phyloP scores from a whole-genome alignment of 2,888 invertebrate species.

The Latrodectus hesperus region DNA sequence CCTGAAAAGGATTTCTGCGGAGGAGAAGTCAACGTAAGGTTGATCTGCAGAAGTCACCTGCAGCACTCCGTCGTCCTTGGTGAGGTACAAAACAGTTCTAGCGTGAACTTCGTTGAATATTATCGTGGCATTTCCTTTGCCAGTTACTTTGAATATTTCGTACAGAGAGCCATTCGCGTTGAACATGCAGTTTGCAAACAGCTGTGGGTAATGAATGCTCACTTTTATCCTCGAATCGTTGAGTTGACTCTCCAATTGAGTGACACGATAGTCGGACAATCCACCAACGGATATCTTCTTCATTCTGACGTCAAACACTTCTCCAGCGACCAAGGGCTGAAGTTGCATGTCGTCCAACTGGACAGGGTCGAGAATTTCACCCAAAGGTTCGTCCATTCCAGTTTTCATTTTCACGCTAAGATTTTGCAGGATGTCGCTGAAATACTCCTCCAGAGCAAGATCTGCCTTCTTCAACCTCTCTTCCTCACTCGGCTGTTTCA shows the following conservation, averaged over 20 bases:
- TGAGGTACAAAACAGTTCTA: constrained; percentile 71
- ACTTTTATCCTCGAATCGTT: constrained; percentile 69
- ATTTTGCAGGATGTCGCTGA: constrained; percentile 47
- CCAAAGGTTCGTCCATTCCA: constrained; percentile 66
- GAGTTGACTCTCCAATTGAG: constrained; percentile 68
- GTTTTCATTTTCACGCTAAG: constrained; percentile 64
- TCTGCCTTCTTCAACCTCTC: constrained; percentile 61
- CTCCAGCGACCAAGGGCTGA: constrained; percentile 70
- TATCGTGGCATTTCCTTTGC: constrained; percentile 69
- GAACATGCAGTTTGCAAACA: constrained; percentile 68
- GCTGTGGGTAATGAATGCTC: constrained; percentile 69
- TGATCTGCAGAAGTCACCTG: constrained; percentile 70
- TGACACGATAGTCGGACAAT: constrained; percentile 68
- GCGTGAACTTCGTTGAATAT: constrained; percentile 71
- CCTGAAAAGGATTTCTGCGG: constrained; percentile 68
- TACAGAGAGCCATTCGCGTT: constrained; percentile 71
- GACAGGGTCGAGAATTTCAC: constrained; percentile 70
- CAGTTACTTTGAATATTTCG: constrained; percentile 70
- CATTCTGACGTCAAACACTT: constrained; percentile 69
- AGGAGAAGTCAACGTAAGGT: constrained; percentile 71
- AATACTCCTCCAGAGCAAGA: constrained; percentile 43
- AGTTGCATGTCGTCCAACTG: constrained; percentile 67
- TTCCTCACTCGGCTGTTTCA: constrained; percentile 43
- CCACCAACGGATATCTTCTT: constrained; percentile 68
- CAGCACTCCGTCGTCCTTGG: constrained; percentile 70